Conservation (phyloP, 2,113 vertebrate genomes). For the Thunnus thynnus region DNA sequence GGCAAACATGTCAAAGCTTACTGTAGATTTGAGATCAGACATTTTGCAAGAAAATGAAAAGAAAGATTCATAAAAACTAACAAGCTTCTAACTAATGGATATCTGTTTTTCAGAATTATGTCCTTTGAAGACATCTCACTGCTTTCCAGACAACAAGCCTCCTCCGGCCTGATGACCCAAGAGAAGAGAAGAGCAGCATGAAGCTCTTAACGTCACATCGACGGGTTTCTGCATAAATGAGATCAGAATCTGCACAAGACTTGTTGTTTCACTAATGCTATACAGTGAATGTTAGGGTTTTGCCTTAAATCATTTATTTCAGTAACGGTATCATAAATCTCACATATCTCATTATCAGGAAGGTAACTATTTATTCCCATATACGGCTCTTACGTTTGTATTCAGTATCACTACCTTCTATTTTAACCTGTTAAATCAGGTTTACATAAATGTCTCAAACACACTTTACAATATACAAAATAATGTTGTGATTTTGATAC, state of each 20-base stretch:
- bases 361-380: slow-evolving; percentile 57
- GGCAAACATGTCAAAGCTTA: slow-evolving; percentile 12
- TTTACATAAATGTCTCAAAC: background rate
- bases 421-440: slow-evolving; percentile 1
- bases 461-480: background rate
- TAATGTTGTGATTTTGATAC: background rate
- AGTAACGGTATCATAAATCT: slow-evolving; percentile 1
- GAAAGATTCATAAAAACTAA: no score
- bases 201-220: background rate
- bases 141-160: background rate
- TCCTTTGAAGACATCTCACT: slow-evolving; percentile 50
- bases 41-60: no score
- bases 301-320: slow-evolving; percentile 34
- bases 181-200: background rate
- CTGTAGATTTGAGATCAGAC: background rate
- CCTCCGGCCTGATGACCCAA: background rate
- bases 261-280: background rate
- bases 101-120: slow-evolving; percentile 50
- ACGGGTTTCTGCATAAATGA: background rate
- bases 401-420: background rate
- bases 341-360: slow-evolving; percentile 36
- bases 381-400: slow-evolving; percentile 44
- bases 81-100: background rate
- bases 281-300: background rate
- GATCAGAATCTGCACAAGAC: background rate